phyloP scores from a whole-genome alignment of 1,140 invertebrate genomes.

The Apis cerana region DNA sequence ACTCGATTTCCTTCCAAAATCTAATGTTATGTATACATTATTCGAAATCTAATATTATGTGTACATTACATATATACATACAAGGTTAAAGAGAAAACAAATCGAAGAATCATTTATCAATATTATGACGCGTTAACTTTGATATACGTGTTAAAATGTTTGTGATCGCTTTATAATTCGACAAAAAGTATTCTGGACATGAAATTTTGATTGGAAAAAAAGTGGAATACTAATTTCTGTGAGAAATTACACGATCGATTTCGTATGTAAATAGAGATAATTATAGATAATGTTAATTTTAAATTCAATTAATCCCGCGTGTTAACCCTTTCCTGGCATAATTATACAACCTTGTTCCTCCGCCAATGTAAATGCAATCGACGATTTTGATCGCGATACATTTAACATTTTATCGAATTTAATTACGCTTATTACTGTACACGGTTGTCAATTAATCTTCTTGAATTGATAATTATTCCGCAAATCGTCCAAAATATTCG shows the following conservation, averaged over 20 bases:
- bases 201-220: background rate
- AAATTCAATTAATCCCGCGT: background rate
- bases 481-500: too few species aligned
- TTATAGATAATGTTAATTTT: background rate
- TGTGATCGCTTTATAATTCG: background rate
- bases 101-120: conserved; percentile 15
- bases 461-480: too few species aligned
- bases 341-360: background rate
- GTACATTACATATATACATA: too few species aligned
- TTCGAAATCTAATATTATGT: background rate
- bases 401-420: background rate
- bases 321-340: background rate
- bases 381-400: background rate
- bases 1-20: background rate
- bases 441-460: background rate
- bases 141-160: conserved; percentile 18
- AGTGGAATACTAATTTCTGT: background rate
- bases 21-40: background rate
- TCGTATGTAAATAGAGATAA: background rate
- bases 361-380: background rate
- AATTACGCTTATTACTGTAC: background rate
- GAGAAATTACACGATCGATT: background rate
- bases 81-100: background rate
- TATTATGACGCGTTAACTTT: background rate
- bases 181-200: background rate